Percentiles rank a stretch among this genome's conserved stretches.
Conservation (phyloP, 2,888 invertebrate genomes). For the Odontocerum albicorne region DNA sequence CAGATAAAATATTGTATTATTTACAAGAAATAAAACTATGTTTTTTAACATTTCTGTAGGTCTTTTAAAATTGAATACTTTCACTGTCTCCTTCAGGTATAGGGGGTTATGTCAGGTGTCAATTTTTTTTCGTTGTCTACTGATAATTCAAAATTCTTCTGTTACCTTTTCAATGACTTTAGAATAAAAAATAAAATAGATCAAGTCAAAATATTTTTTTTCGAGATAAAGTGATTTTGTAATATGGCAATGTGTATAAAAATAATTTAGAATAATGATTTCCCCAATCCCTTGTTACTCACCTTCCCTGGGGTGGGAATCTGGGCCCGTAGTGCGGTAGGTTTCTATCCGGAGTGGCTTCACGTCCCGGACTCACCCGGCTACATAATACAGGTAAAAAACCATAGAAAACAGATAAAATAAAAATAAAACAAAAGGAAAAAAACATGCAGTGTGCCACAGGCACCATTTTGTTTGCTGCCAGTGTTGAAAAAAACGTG, state of each 20-base stretch:
- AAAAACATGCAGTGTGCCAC: slow-evolving; percentile 4
- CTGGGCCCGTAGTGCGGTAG: slow-evolving; percentile 90
- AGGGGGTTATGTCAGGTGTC: too few relatives aligned
- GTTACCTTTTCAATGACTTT: too few relatives aligned
- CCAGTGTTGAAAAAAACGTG: too few relatives aligned
- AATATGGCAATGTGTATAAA: slow-evolving; percentile 3
- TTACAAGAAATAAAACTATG: too few relatives aligned
- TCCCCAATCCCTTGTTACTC: slow-evolving; percentile 42
- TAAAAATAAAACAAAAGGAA: slow-evolving; percentile 13
- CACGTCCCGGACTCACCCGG: slow-evolving; percentile 85
- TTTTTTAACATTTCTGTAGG: too few relatives aligned
- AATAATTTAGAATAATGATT: neutral
- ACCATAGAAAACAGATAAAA: slow-evolving; percentile 28
- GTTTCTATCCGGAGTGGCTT: slow-evolving; percentile 78
- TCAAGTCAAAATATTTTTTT: too few relatives aligned
- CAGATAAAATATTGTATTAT: too few relatives aligned
- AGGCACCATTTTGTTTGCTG: neutral
- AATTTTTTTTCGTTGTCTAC: too few relatives aligned
- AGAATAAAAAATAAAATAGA: too few relatives aligned
- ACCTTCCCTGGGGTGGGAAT: slow-evolving; percentile 87
- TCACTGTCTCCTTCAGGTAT: too few relatives aligned
- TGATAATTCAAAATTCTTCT: too few relatives aligned
- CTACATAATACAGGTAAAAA: slow-evolving; percentile 51
- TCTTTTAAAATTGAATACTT: too few relatives aligned
- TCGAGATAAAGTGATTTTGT: neutral